Percentiles rank a stretch among this genome's conserved stretches.
phyloP scores from a whole-genome alignment of 2,888 invertebrate genomes.

The Halocaridina rubra region DNA sequence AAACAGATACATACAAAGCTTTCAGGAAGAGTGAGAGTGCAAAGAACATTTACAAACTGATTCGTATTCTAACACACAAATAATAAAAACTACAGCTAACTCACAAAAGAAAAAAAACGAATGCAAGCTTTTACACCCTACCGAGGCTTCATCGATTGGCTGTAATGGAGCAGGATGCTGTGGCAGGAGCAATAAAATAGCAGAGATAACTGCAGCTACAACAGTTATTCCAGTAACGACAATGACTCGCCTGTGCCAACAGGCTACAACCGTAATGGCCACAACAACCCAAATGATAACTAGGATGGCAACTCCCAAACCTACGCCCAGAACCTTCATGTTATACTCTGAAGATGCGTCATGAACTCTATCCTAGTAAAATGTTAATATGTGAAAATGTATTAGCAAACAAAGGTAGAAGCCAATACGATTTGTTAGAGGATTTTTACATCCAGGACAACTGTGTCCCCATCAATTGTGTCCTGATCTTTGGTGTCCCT shows the following conservation, averaged over 20 bases:
- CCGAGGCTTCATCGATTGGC: slow-evolving; percentile 13
- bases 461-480: no score
- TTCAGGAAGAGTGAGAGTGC: no score
- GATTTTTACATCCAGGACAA: no score
- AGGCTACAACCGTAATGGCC: slow-evolving; percentile 20
- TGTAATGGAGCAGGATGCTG: slow-evolving; percentile 32
- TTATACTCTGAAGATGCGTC: slow-evolving; percentile 10
- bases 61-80: no score
- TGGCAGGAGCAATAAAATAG: slow-evolving; percentile 22
- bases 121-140: slow-evolving; percentile 2
- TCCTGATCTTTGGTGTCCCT: no score
- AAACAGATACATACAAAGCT: no score
- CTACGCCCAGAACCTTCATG: slow-evolving; percentile 41
- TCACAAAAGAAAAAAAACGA: no score
- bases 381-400: no score
- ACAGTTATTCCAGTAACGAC: slow-evolving; percentile 20
- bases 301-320: slow-evolving; percentile 37
- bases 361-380: slow-evolving; percentile 26
- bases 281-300: slow-evolving; percentile 31
- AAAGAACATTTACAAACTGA: no score
- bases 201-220: slow-evolving; percentile 17
- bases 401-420: no score
- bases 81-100: no score
- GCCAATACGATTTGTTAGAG: no score
- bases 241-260: slow-evolving; percentile 18